Conservation (phyloP, 2,888 invertebrate genomes). For the Torymus aiolomorphi region DNA sequence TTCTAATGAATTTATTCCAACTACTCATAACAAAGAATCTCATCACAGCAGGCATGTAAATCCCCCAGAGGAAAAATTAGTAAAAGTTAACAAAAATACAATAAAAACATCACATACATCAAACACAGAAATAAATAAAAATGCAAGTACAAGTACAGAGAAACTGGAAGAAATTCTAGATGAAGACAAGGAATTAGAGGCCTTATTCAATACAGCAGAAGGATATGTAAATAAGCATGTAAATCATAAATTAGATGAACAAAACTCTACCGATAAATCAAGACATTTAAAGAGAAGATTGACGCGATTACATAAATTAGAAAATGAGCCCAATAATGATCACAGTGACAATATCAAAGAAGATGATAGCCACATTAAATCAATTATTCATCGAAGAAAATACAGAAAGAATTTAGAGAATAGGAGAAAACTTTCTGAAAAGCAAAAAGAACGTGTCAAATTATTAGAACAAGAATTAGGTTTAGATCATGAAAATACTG, state of each 20-base stretch:
- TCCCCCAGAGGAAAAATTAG: not conserved
- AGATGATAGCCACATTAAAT: conserved; percentile 25
- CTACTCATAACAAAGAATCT: conserved; percentile 61
- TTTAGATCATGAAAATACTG: conserved; percentile 56
- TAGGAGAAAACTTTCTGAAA: conserved; percentile 47
- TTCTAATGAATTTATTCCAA: conserved; percentile 62
- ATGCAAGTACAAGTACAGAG: not conserved
- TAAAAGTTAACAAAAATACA: conserved; percentile 18
- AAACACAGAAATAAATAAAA: conserved; percentile 7
- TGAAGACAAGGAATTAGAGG: conserved; percentile 36
- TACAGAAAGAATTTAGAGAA: conserved; percentile 42
- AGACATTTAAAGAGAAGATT: conserved; percentile 63
- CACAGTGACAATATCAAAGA: conserved; percentile 41
- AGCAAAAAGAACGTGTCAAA: conserved; percentile 54
- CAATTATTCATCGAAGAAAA: conserved; percentile 36
- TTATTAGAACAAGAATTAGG: conserved; percentile 58
- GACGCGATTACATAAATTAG: conserved; percentile 56
- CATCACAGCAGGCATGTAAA: conserved; percentile 62
- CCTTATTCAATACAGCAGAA: conserved; percentile 55
- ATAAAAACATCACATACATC: conserved; percentile 20
- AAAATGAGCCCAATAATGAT: conserved; percentile 61
- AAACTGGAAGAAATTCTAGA: conserved; percentile 17
- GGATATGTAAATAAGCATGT: conserved; percentile 60
- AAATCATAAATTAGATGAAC: conserved; percentile 51
- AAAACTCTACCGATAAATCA: conserved; percentile 57